Conservation (phyloP, 53 echinoderm and acorn worm species). For the Antedon mediterranea region DNA sequence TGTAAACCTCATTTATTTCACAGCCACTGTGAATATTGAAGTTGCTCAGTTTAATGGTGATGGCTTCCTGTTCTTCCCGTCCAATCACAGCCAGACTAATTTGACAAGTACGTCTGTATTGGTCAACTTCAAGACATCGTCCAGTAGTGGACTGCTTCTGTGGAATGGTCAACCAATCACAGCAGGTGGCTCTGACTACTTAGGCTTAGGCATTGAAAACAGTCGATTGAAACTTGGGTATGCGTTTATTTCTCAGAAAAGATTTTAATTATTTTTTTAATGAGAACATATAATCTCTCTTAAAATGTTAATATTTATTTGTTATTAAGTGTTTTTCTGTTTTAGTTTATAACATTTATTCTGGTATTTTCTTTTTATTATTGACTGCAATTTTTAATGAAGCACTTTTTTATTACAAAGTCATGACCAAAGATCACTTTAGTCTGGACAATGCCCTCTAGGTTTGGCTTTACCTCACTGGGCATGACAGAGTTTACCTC, state of each 20-base stretch:
- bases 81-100: slow-evolving; percentile 23
- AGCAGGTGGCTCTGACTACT: slow-evolving; percentile 30
- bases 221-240: slow-evolving; percentile 47
- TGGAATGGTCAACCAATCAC: slow-evolving; percentile 47
- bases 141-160: slow-evolving; percentile 37
- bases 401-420: too few species aligned
- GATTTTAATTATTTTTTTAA: too few species aligned
- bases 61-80: slow-evolving; percentile 30
- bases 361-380: too few species aligned
- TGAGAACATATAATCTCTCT: too few species aligned
- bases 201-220: slow-evolving; percentile 47
- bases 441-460: too few species aligned
- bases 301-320: background rate
- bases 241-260: background rate
- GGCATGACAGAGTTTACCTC: too few species aligned
- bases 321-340: background rate
- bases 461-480: too few species aligned
- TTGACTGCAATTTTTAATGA: too few species aligned
- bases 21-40: slow-evolving; percentile 18
- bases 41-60: slow-evolving; percentile 16
- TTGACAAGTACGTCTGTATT: slow-evolving; percentile 25
- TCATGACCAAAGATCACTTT: too few species aligned
- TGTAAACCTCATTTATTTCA: background rate
- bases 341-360: background rate
- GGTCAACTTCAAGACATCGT: slow-evolving; percentile 28